Conservation (phyloP, 2,113 vertebrate species). For the Mastomys natalensis region DNA sequence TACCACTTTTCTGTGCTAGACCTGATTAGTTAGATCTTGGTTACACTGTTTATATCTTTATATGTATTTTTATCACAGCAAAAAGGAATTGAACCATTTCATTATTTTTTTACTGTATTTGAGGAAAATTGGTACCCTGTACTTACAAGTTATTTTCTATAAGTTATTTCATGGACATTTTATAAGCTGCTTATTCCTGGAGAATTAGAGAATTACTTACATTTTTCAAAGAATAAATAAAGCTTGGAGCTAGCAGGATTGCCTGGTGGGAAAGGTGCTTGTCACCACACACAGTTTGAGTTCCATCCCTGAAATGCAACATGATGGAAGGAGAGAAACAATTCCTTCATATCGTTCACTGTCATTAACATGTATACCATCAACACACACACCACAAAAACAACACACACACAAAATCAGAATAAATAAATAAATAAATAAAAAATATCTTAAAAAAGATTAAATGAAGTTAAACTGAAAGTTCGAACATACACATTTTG, state of each 20-base stretch:
- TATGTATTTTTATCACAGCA: conserved; percentile 40
- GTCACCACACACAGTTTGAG: not conserved
- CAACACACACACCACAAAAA: not conserved
- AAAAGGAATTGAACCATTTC: conserved; percentile 32
- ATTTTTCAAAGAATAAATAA: conserved; percentile 45
- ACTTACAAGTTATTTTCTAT: conserved; percentile 41
- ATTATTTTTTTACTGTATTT: not conserved
- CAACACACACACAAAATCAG: not conserved
- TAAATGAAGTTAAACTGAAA: conserved; percentile 39
- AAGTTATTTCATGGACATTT: conserved; percentile 1
- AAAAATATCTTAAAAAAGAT: not conserved
- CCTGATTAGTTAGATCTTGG: not conserved
- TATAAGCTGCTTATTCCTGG: conserved; percentile 32
- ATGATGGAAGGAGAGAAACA: not conserved
- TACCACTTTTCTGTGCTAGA: not conserved
- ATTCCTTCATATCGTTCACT: not conserved
- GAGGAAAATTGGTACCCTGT: not conserved
- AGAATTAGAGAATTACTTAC: conserved; percentile 42
- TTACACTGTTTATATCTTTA: not conserved
- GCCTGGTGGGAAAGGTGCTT: not conserved
- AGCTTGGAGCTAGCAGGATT: not conserved
- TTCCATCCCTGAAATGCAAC: not conserved
- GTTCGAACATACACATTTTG: not conserved
- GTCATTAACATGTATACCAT: not conserved
- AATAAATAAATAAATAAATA: too few species aligned